Evolutionary conservation across 2,113 vertebrate genomes (phyloP).

Genomic region (Grammomys surdaster): DNA sequence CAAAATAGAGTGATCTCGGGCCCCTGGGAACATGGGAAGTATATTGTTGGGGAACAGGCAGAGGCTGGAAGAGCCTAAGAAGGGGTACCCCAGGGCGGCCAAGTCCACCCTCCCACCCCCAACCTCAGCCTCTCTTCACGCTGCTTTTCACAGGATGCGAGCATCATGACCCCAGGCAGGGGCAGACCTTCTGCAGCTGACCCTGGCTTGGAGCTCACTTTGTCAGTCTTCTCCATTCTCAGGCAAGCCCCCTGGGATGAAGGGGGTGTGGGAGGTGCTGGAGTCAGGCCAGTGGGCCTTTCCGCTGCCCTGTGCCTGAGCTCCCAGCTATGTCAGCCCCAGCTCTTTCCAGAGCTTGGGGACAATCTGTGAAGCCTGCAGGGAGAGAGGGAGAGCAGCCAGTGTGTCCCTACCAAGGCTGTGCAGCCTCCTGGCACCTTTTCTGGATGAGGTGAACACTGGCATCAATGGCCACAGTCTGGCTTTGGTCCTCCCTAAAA

Average conservation of each 20-base stretch:
- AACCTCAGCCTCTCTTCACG: background rate
- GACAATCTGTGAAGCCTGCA: constrained; percentile 23
- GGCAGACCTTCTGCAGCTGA: background rate
- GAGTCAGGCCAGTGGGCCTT: background rate
- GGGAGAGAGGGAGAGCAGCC: background rate
- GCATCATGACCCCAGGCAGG: background rate
- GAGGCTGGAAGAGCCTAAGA: background rate
- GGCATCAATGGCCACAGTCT: background rate
- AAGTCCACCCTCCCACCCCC: background rate
- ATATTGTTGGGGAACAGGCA: background rate
- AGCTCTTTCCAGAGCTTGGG: background rate
- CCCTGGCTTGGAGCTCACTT: background rate
- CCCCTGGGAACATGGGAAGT: background rate
- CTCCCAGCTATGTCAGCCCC: background rate
- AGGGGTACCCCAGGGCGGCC: background rate
- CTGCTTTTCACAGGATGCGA: background rate
- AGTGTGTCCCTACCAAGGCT: background rate
- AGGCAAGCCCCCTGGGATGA: background rate
- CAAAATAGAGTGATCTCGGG: background rate
- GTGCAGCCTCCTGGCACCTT: accelerated
- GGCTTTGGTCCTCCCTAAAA: background rate
- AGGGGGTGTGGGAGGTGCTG: background rate
- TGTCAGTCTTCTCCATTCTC: background rate
- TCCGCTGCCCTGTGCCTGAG: background rate
- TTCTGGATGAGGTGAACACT: background rate